Evolutionary conservation across 1,140 invertebrate species (phyloP).

Genomic region (Luehdorfia chinensis): DNA sequence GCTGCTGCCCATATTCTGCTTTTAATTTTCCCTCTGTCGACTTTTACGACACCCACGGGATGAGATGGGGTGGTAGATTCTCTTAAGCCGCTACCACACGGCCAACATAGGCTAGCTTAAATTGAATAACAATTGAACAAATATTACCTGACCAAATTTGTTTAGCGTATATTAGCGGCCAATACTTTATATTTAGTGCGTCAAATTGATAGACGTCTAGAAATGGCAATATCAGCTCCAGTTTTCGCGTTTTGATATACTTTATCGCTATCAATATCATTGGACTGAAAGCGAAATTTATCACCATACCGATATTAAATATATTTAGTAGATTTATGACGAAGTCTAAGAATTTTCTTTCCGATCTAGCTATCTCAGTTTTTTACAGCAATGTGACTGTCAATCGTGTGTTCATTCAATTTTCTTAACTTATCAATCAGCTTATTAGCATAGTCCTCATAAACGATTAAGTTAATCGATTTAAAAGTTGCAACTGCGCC

Average conservation of each 20-base stretch:
- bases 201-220: conserved; percentile 28
- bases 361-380: conserved; percentile 18
- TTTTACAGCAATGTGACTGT: conserved; percentile 3
- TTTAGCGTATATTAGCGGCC: conserved; percentile 24
- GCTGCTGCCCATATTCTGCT: too few species aligned
- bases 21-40: too few species aligned
- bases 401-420: conserved; percentile 18
- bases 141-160: conserved; percentile 33
- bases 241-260: conserved; percentile 19
- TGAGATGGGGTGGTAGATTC: too few species aligned
- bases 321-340: conserved; percentile 27
- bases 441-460: conserved; percentile 17
- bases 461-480: conserved; percentile 12
- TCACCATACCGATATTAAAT: conserved; percentile 24
- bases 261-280: conserved; percentile 25
- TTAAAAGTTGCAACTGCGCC: conserved; percentile 22
- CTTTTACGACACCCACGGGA: too few species aligned
- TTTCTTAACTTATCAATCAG: conserved; percentile 21
- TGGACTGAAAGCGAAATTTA: conserved; percentile 22
- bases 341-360: conserved; percentile 23
- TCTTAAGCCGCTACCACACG: too few species aligned
- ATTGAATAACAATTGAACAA: background rate
- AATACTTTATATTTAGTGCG: conserved; percentile 20
- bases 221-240: conserved; percentile 26
- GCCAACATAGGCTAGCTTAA: too few species aligned